Conservation (phyloP, 2,113 vertebrate species). For the Setophaga kirtlandii region DNA sequence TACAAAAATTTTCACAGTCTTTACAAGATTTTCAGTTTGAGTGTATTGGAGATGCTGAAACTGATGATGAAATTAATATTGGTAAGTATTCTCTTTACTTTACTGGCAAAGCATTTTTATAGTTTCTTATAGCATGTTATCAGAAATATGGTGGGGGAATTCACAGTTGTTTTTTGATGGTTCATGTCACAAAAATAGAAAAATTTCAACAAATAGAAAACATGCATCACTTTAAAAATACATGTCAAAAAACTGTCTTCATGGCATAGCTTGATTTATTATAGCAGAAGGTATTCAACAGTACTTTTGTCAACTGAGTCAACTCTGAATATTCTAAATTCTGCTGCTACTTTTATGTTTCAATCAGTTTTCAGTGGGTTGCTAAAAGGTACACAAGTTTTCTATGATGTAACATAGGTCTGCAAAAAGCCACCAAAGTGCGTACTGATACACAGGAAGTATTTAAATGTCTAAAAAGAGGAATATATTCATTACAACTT, state of each 20-base stretch:
- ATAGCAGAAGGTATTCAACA: background rate
- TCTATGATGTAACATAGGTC: background rate
- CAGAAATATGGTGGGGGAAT: background rate
- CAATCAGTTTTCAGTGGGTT: background rate
- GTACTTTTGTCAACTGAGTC: background rate
- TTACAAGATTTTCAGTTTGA: conserved; percentile 96
- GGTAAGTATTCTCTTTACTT: conserved; percentile 77
- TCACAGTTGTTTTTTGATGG: background rate
- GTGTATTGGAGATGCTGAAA: conserved; percentile 94
- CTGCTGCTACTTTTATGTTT: background rate
- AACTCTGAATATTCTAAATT: background rate
- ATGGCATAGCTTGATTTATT: background rate
- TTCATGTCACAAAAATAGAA: background rate
- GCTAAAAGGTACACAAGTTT: background rate
- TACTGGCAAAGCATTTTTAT: background rate
- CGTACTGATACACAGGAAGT: background rate
- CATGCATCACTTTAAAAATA: background rate
- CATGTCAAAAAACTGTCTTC: background rate
- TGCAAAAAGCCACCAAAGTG: background rate
- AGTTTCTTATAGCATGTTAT: background rate
- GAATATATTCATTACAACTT: background rate
- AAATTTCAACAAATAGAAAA: background rate
- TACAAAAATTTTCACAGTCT: conserved; percentile 94
- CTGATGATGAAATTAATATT: conserved; percentile 94
- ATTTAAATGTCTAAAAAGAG: background rate